phyloP scores from a whole-genome alignment of 2,888 invertebrate species.

The Patella depressa region DNA sequence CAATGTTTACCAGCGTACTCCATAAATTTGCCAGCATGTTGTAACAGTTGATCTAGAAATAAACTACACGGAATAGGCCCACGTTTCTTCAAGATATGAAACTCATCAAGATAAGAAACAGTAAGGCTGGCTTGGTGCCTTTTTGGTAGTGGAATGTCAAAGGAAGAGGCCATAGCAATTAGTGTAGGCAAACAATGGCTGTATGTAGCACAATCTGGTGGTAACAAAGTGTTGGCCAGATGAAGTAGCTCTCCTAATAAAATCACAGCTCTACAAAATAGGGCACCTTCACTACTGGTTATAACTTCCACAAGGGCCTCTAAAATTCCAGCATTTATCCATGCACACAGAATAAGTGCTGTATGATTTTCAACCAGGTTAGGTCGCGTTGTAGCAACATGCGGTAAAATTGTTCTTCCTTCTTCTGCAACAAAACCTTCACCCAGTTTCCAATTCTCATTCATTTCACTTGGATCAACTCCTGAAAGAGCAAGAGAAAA shows the following conservation, averaged over 20 bases:
- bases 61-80: slow-evolving; percentile 86
- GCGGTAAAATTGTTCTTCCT: slow-evolving; percentile 87
- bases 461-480: slow-evolving; percentile 82
- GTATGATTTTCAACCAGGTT: slow-evolving; percentile 93
- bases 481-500: slow-evolving; percentile 89
- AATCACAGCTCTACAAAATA: slow-evolving; percentile 92
- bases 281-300: slow-evolving; percentile 85
- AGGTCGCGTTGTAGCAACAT: slow-evolving; percentile 84
- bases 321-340: slow-evolving; percentile 87
- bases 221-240: slow-evolving; percentile 80
- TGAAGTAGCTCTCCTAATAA: slow-evolving; percentile 90
- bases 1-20: slow-evolving; percentile 40
- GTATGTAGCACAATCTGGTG: slow-evolving; percentile 87
- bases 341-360: slow-evolving; percentile 88
- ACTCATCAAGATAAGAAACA: slow-evolving; percentile 81
- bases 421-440: slow-evolving; percentile 97
- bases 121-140: slow-evolving; percentile 82
- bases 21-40: slow-evolving; percentile 42
- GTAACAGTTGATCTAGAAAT: slow-evolving; percentile 72
- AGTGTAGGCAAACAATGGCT: slow-evolving; percentile 88
- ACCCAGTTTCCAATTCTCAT: slow-evolving; percentile 88
- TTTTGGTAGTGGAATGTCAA: slow-evolving; percentile 72
- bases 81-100: slow-evolving; percentile 82
- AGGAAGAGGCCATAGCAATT: slow-evolving; percentile 81
- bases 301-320: slow-evolving; percentile 93